These are phyloP conservation scores for Acanthornis magna DNA, from an alignment of 2,797 vertebrate species.

Conservation along the genomic window DNA sequence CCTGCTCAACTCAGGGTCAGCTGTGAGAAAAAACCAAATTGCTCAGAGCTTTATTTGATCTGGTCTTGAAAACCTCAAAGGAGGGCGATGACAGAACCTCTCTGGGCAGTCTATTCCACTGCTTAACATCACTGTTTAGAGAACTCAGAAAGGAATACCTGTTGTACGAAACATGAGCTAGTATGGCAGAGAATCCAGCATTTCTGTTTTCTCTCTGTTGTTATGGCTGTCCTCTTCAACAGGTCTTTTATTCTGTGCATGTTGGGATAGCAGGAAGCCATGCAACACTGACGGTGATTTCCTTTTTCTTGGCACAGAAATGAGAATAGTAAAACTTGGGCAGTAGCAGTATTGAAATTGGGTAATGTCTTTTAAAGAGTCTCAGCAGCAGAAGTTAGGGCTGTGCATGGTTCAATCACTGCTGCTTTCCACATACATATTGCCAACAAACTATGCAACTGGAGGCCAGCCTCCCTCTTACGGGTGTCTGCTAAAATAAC, in stretches of 20 bases:
- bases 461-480: background rate
- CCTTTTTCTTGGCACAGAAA: background rate
- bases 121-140: background rate
- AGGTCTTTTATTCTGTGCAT: background rate
- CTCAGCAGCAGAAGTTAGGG: background rate
- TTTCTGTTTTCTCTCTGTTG: background rate
- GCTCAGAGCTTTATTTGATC: background rate
- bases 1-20: background rate
- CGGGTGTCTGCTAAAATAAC: background rate
- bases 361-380: background rate
- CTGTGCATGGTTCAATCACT: background rate
- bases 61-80: background rate
- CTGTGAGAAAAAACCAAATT: background rate
- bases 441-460: background rate
- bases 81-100: fast-evolving
- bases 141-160: background rate
- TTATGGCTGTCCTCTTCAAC: background rate
- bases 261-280: background rate
- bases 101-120: background rate
- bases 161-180: background rate
- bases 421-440: background rate
- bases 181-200: background rate
- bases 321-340: background rate
- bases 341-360: background rate
- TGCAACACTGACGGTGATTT: background rate